These are phyloP conservation scores for Forbesichthys agassizii DNA, from an alignment of 2,113 vertebrate genomes.

Conservation along the genomic window DNA sequence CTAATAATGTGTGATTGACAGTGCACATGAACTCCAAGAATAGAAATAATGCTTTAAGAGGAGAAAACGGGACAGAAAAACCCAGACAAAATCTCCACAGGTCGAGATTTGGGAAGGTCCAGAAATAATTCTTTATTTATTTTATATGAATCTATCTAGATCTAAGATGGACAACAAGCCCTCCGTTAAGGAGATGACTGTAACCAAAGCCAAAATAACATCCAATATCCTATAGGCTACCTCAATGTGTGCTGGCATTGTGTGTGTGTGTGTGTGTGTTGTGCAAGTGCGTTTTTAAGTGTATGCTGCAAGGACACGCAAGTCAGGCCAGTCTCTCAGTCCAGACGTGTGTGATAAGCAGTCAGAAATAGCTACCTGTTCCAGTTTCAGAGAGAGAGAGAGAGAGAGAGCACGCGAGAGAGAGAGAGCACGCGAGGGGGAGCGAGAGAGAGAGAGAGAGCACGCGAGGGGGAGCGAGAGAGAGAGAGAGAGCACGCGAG, in stretches of 20 bases:
- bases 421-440: too few species aligned
- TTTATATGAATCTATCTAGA: background rate
- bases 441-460: constrained; percentile 4
- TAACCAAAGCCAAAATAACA: constrained; percentile 1
- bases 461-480: too few species aligned
- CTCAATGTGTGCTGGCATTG: background rate
- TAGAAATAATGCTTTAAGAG: background rate
- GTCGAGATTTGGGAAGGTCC: background rate
- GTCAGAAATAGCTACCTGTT: background rate
- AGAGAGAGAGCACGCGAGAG: background rate
- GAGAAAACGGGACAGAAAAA: background rate
- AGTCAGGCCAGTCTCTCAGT: background rate
- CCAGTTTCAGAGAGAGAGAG: background rate
- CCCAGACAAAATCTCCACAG: background rate
- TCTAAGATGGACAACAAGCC: background rate
- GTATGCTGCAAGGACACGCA: too few species aligned
- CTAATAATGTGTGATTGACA: background rate
- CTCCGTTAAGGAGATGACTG: background rate
- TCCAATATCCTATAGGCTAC: background rate
- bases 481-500: background rate
- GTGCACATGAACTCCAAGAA: too few species aligned
- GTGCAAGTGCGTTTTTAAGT: too few species aligned
- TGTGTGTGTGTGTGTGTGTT: background rate
- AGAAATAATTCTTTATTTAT: background rate
- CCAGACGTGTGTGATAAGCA: background rate